phyloP scores from a whole-genome alignment of 2,113 vertebrate genomes.

The Nicator chloris region DNA sequence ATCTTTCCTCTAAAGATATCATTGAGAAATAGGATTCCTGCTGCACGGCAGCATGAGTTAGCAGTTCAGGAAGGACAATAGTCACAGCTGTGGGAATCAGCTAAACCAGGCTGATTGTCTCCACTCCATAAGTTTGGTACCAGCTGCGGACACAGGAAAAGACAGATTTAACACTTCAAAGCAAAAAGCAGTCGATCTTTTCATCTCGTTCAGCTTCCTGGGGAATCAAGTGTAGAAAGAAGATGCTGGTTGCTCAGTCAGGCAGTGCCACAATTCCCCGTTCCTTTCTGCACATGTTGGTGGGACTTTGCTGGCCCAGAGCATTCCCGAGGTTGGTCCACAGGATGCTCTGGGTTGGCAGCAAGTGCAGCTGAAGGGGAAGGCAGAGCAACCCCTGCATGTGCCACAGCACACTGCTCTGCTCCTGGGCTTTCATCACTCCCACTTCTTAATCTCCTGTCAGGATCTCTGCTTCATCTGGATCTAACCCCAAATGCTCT shows the following conservation, averaged over 20 bases:
- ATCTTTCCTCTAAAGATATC: background rate
- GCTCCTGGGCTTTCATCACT: background rate
- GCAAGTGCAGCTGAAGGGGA: too few species aligned
- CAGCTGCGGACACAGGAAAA: conserved; percentile 1
- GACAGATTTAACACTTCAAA: background rate
- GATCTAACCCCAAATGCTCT: background rate
- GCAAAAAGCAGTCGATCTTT: background rate
- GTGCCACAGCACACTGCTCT: background rate
- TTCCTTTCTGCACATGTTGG: accelerated
- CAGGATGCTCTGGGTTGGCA: background rate
- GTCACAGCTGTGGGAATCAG: background rate
- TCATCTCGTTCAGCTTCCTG: background rate
- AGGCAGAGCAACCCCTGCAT: accelerated
- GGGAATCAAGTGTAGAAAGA: background rate
- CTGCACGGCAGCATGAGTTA: background rate
- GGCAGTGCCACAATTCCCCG: background rate
- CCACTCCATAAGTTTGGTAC: background rate
- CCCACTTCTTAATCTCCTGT: background rate
- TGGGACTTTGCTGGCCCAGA: background rate
- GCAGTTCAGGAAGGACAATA: background rate
- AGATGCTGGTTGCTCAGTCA: background rate
- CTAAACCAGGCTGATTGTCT: background rate
- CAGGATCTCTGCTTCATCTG: background rate
- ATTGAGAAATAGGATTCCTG: background rate
- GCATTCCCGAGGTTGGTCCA: background rate